Evolutionary conservation across 2,113 vertebrate species (phyloP).

Genomic region (Limnothrissa miodon): DNA sequence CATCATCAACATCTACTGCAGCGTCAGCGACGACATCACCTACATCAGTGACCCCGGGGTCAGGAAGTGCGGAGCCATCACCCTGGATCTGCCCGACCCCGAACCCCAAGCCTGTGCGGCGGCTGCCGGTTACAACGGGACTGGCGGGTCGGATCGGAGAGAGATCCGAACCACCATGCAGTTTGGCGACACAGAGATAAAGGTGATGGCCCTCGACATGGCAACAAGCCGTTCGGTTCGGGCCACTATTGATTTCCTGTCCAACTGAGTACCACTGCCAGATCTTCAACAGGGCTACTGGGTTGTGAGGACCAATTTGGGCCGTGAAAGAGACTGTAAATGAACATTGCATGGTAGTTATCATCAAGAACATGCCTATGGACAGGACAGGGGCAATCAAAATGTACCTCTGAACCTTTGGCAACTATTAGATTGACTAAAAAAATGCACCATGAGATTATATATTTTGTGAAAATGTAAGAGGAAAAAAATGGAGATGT

Average conservation of each 20-base stretch:
- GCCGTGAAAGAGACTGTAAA: neutral
- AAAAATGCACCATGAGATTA: neutral
- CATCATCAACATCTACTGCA: constrained; percentile 96
- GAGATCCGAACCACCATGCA: constrained; percentile 94
- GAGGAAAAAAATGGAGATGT: neutral
- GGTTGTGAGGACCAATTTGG: neutral
- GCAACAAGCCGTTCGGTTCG: constrained; percentile 77
- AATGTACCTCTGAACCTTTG: neutral
- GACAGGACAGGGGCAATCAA: neutral
- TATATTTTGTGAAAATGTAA: neutral
- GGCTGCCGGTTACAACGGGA: constrained; percentile 10
- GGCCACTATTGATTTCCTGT: constrained; percentile 92
- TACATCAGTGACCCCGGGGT: constrained; percentile 91
- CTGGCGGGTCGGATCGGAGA: constrained; percentile 62
- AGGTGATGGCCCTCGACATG: constrained; percentile 86
- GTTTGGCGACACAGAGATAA: constrained; percentile 96
- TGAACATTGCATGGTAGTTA: neutral
- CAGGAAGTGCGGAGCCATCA: constrained; percentile 89
- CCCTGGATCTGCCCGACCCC: constrained; percentile 78
- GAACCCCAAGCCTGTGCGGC: constrained; percentile 1
- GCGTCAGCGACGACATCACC: constrained; percentile 75
- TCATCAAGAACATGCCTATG: neutral
- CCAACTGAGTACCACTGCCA: constrained; percentile 70
- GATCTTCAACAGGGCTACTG: neutral
- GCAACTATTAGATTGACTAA: neutral